Evolutionary conservation across 2,888 invertebrate genomes (phyloP), one percentile per base, ranked within the genome.

Genomic region (Drosophila multiciliata): DNA sequence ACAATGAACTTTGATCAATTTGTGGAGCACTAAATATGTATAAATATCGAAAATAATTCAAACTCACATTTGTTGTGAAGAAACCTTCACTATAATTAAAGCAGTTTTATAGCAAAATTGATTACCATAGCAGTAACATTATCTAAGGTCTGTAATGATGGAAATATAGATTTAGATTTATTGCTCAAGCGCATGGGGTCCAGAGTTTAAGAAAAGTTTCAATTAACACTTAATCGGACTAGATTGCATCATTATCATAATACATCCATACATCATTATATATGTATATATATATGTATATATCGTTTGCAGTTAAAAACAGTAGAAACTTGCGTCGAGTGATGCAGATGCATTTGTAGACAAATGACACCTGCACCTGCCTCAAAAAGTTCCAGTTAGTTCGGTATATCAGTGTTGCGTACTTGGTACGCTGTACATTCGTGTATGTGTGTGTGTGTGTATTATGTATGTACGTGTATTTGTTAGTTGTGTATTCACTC

Each of bases 171-270:
- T 32, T 29, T 40, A 4, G 15, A 40, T 42, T 32, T 48, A 17
- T 6, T 32, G 32, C 15, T 42, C 12, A 29, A 57, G 26, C 38
- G 38, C 38, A 29, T 20, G 9, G 35, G 15, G 75, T 73, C 49
- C 58, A 75, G 69, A 63, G 70, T 33, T 75, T 67, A 45, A 12
- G 11, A 8, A 23, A 1, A 29, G 15, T 29, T 42, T 11, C 26
- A 49, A 67, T 64, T 66, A 29, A 45, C 26, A 52, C 52, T 29
- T 38, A 20, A 73, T 42, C 58, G 7, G 7, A 23, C 38, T 29
- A 32, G 15, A 59, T 68, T 73, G 42, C 69, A 75, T 62, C 61
- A 54, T 61, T 75, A 45, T 48, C 36, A 20, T 53, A 1, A 8
- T 48, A 50, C 7, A 23, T 29, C 36, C n/a, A 42, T 42, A 9